Evolutionary conservation across 2,113 vertebrate species (phyloP), one percentile per base, ranked within the genome.

Genomic region (Ginglymostoma cirratum): DNA sequence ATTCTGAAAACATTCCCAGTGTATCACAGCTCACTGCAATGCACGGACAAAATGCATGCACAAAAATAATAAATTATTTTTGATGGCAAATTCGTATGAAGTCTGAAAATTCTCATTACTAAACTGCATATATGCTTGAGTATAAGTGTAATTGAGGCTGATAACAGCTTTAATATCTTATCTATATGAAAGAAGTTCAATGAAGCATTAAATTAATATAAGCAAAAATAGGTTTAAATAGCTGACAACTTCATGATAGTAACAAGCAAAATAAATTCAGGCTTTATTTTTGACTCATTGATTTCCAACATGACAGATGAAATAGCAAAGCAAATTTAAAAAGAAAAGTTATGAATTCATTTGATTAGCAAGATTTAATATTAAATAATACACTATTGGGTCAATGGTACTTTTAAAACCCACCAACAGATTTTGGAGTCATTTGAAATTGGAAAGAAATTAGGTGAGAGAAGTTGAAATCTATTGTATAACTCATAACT

Each of bases 51-150:
- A n/a, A n/a, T n/a, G n/a, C n/a, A n/a, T n/a, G n/a, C n/a, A n/a
- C n/a, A n/a, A n/a, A n/a, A n/a, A n/a, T n/a, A n/a, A 52, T 27
- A 89, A 89, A 89, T 48, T 34, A 89, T 89, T 89, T 89, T 89
- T 10, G 45, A 89, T 89, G 52, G 86, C 85, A 89, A 89, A 89
- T 89, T 89, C 45, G 52, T 30, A 89, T 89, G 86, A 89, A 55
- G 86, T 55, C 86, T 89, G 48, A 89, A 89, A 89, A 89, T 27
- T 55, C 23, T 52, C 86, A 89, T 55, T 89, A 55, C 48, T 27
- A 55, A 83, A 83, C 80, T 30, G 48, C 52, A 89, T 48, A 15
- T 52, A 24, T 52, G 27, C 55, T 48, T 89, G 23, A 89, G 48
- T 89, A 30, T 89, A 89, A 89, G 12, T 48, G 48, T 89, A 89